Base-by-base conservation (phyloP, 2,888 invertebrate genomes). In the Eilema caniola region DNA sequence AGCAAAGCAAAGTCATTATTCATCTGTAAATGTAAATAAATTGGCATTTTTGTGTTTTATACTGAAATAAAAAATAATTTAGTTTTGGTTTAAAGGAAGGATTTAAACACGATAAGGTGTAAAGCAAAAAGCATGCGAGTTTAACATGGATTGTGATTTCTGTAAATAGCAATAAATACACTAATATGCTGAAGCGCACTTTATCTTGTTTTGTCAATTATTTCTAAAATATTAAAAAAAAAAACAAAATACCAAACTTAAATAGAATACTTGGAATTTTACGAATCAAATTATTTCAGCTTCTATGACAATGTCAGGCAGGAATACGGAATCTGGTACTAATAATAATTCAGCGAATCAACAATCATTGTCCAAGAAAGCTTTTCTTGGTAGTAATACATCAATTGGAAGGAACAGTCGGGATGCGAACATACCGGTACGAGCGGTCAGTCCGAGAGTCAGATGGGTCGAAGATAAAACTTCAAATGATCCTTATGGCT, bases 251-350 rank as follows among this genome's bases (percentile, higher is more conserved):
- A n/a, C n/a, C n/a, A n/a, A n/a, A n/a, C n/a, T n/a, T 8, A 10
- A 53, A 53, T 53, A 3, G 20, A 53, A 20, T 8, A 53, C 8
- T n/a, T 53, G 53, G n/a, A 53, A 53, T 53, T 47, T 59, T 25
- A 59, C 5, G 24, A 23, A 47, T 31, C 16, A 16, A 20, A 47
- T 81, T 71, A 81, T 96, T 96, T 61, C 95, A 97, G 97, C 97
- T 87, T 97, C 97, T 83, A 97, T 97, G 92, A 97, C 97, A 83
- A 96, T 97, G 88, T 95, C 96, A 88, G 96, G 96, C 90, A 95
- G 96, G 88, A 96, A 96, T 80, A 93, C 95, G 86, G 96, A 96
- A 86, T 94, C 95, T 79, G 94, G 90, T 78, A 87, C 94, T 83
- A 96, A 92, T 83, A 92, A 88, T 84, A 92, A 90, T 78, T 83